Evolutionary conservation across 2,888 invertebrate genomes (phyloP).

Genomic region (Geophilus truncorum): DNA sequence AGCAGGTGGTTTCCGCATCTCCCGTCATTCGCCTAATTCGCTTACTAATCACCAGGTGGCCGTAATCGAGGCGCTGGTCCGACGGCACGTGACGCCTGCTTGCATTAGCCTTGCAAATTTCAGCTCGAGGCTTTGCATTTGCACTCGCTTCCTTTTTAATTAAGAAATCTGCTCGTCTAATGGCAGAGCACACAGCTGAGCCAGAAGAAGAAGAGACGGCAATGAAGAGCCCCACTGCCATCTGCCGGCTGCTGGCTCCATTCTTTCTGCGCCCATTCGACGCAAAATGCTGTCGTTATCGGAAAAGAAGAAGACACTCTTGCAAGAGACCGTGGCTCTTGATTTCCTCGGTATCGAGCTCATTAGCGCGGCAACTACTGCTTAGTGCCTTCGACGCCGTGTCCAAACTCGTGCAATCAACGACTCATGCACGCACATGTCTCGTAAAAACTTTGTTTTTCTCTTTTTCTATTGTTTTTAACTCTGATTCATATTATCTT

Average conservation of each 20-base stretch:
- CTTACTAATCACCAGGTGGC: conserved; percentile 27
- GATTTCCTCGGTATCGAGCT: conserved; percentile 18
- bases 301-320: conserved; percentile 11
- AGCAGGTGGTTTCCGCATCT: conserved; percentile 12
- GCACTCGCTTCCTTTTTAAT: conserved; percentile 27
- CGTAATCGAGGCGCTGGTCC: conserved; percentile 24
- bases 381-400: not conserved
- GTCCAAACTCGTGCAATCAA: not conserved
- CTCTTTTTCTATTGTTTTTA: no score
- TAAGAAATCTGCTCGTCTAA: conserved; percentile 22
- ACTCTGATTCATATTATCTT: no score
- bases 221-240: conserved; percentile 21
- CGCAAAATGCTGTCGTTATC: conserved; percentile 24
- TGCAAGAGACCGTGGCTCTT: not conserved
- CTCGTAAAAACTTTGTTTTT: not conserved
- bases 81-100: conserved; percentile 7
- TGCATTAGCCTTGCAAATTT: conserved; percentile 18
- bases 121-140: conserved; percentile 18
- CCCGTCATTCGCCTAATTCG: not conserved
- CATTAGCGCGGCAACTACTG: conserved; percentile 10
- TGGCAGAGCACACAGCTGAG: conserved; percentile 13
- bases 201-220: not conserved
- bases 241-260: not conserved
- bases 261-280: not conserved
- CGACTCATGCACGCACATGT: not conserved